phyloP scores from a whole-genome alignment of 2,888 invertebrate genomes.

The Athetis lepigone region DNA sequence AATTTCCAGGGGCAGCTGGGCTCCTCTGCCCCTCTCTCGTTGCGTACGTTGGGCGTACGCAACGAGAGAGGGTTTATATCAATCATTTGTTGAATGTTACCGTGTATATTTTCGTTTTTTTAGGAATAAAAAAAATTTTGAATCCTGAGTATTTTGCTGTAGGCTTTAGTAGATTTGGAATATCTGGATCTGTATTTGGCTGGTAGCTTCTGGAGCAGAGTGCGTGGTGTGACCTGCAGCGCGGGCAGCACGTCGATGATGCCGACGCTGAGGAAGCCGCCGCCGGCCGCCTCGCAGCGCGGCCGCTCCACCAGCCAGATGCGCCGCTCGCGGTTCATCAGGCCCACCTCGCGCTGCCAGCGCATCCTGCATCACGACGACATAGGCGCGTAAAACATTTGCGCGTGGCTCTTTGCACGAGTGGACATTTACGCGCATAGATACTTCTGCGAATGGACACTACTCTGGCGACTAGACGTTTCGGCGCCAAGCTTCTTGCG shows the following conservation, averaged over 20 bases:
- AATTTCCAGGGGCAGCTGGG: too few relatives aligned
- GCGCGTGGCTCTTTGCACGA: too few relatives aligned
- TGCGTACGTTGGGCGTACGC: too few relatives aligned
- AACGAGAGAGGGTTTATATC: too few relatives aligned
- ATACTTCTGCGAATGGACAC: too few relatives aligned
- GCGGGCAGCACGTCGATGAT: conserved; percentile 89
- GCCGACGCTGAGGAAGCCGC: conserved; percentile 90
- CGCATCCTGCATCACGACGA: conserved; percentile 88
- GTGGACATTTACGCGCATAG: too few relatives aligned
- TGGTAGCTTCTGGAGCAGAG: not conserved
- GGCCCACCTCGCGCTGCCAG: conserved; percentile 91
- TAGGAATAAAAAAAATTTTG: not conserved
- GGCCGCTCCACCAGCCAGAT: conserved; percentile 90
- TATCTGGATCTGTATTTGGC: not conserved
- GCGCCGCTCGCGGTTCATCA: conserved; percentile 86
- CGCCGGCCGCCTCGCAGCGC: conserved; percentile 85
- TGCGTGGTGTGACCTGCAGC: conserved; percentile 71
- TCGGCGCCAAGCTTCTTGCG: too few relatives aligned
- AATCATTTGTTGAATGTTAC: too few relatives aligned
- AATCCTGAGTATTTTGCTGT: not conserved
- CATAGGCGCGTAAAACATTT: too few relatives aligned
- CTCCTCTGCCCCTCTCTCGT: too few relatives aligned
- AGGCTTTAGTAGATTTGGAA: not conserved
- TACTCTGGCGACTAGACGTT: too few relatives aligned
- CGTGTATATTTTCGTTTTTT: too few relatives aligned